phyloP scores from a whole-genome alignment of 2,797 vertebrate species.

The Poeciliopsis presidionis region DNA sequence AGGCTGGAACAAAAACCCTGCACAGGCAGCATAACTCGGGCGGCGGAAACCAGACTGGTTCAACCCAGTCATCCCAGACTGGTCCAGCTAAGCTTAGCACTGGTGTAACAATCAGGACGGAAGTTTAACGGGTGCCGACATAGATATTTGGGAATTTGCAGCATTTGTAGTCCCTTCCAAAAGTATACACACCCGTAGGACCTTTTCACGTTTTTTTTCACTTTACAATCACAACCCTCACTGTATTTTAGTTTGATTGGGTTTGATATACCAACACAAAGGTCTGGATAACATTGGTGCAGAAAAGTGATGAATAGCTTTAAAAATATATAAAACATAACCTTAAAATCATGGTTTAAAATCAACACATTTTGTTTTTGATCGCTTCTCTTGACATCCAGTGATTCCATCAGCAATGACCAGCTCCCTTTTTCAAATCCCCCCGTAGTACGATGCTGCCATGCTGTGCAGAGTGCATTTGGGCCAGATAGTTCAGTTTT shows the following conservation, averaged over 20 bases:
- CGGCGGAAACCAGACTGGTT: constrained; percentile 82
- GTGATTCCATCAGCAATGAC: neutral
- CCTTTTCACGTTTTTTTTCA: neutral
- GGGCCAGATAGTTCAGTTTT: neutral
- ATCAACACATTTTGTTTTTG: neutral
- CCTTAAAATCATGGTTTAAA: neutral
- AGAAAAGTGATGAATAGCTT: neutral
- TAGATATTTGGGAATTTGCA: constrained; percentile 17
- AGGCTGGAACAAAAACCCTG: constrained; percentile 83
- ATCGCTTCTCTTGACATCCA: neutral
- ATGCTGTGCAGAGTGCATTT: neutral
- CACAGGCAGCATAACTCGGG: constrained; percentile 83
- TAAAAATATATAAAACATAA: neutral
- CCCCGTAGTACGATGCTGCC: neutral
- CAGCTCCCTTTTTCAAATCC: neutral
- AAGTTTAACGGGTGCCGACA: constrained; percentile 13
- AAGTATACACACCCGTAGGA: constrained; percentile 18
- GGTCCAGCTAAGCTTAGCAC: constrained; percentile 58
- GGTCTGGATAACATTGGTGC: neutral
- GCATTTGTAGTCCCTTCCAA: constrained; percentile 13
- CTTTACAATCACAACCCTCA: neutral
- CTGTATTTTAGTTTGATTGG: neutral
- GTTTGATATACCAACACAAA: neutral
- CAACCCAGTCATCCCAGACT: constrained; percentile 72
- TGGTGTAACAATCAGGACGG: constrained; percentile 19